Evolutionary conservation across 2,797 vertebrate species (phyloP).

Genomic region (Poecilia wingei): DNA sequence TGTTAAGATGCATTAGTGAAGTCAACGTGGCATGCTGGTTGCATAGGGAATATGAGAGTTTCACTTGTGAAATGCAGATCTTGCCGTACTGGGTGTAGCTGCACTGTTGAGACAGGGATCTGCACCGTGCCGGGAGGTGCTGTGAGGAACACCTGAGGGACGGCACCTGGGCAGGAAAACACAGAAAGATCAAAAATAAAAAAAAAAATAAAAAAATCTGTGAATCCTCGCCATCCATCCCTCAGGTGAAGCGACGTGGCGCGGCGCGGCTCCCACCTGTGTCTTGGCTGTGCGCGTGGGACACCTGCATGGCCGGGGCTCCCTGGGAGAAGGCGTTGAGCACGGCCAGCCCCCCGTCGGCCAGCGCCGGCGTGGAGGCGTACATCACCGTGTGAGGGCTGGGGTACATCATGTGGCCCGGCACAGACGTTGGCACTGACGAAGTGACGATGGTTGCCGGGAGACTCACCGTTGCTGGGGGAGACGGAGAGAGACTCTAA

Average conservation of each 20-base stretch:
- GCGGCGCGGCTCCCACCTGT: slow-evolving; percentile 80
- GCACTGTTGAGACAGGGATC: slow-evolving; percentile 96
- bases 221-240: not conserved
- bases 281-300: slow-evolving; percentile 91
- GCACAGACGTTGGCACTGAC: slow-evolving; percentile 91
- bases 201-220: not conserved
- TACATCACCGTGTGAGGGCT: slow-evolving; percentile 97
- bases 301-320: slow-evolving; percentile 93
- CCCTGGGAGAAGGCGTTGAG: slow-evolving; percentile 97
- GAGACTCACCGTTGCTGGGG: slow-evolving; percentile 87
- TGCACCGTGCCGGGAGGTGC: slow-evolving; percentile 95
- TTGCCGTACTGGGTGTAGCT: slow-evolving; percentile 96
- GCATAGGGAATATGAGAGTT: slow-evolving; percentile 82
- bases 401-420: slow-evolving; percentile 98
- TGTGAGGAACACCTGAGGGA: slow-evolving; percentile 96
- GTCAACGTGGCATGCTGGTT: slow-evolving; percentile 81
- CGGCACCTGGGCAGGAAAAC: slow-evolving; percentile 59
- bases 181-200: too few relatives aligned
- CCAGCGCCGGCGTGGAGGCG: slow-evolving; percentile 88
- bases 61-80: slow-evolving; percentile 87
- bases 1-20: slow-evolving; percentile 74
- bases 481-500: slow-evolving; percentile 30
- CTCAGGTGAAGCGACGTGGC: not conserved
- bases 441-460: slow-evolving; percentile 97
- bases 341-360: slow-evolving; percentile 93